These are phyloP conservation scores for Liparis tanakae DNA, from an alignment of 2,797 vertebrate genomes.

Conservation along the genomic window DNA sequence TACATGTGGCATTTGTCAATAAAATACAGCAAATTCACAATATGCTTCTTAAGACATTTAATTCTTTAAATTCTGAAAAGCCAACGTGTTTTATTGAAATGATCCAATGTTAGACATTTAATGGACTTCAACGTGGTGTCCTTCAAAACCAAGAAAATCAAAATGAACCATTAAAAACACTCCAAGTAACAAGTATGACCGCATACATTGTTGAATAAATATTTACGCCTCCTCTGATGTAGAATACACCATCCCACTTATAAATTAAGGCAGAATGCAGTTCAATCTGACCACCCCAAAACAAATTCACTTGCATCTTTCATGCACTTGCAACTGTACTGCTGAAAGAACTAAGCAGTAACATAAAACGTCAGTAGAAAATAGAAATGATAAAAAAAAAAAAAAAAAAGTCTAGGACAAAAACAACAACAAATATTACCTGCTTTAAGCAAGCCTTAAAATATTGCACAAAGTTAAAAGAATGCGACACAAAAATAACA, in stretches of 20 bases:
- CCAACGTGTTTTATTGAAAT: constrained; percentile 85
- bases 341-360: constrained; percentile 54
- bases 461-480: constrained; percentile 73
- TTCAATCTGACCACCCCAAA: constrained; percentile 55
- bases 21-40: constrained; percentile 44
- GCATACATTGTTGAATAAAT: constrained; percentile 87
- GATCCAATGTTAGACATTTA: constrained; percentile 90
- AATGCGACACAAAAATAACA: constrained; percentile 46
- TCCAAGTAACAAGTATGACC: constrained; percentile 85
- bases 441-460: constrained; percentile 58
- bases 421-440: constrained; percentile 33
- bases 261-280: constrained; percentile 88
- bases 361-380: constrained; percentile 63
- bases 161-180: constrained; percentile 84
- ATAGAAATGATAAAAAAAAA: constrained; percentile 31
- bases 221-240: constrained; percentile 55
- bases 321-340: constrained; percentile 53
- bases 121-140: constrained; percentile 89
- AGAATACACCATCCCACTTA: constrained; percentile 65
- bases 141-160: constrained; percentile 87
- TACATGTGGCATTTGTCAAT: background rate
- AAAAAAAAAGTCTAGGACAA: constrained; percentile 41
- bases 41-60: constrained; percentile 53
- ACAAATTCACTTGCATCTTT: constrained; percentile 49
- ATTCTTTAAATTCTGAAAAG: constrained; percentile 82